These are phyloP conservation scores for Yponomeuta plumbellus DNA, from an alignment of 2,888 invertebrate genomes.

Conservation along the genomic window DNA sequence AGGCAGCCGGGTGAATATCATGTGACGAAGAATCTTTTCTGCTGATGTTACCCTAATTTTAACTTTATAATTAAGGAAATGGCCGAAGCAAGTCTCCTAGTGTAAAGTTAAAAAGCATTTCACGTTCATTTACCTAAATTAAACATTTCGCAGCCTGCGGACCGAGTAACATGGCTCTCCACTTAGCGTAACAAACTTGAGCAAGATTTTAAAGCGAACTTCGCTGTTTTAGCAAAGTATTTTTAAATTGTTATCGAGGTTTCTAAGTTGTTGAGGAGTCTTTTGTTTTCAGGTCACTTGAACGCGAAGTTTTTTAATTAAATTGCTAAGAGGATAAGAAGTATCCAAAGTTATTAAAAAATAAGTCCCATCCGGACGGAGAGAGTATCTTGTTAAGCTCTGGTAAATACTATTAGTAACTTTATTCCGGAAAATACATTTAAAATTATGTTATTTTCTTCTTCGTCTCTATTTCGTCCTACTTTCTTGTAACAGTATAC, in stretches of 20 bases:
- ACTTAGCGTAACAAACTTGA: slow-evolving; percentile 30
- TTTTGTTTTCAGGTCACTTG: neutral
- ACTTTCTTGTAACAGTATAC: too few species aligned
- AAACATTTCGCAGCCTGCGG: slow-evolving; percentile 6
- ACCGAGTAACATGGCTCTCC: slow-evolving; percentile 34
- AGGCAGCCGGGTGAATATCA: too few species aligned
- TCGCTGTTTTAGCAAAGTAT: slow-evolving; percentile 17
- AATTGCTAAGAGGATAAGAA: neutral
- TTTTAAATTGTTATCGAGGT: slow-evolving; percentile 1
- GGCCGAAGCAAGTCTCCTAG: neutral
- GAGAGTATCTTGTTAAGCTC: too few species aligned
- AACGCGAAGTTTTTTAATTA: neutral
- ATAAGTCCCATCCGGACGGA: too few species aligned
- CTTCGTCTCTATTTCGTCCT: too few species aligned
- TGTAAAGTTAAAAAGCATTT: slow-evolving; percentile 14
- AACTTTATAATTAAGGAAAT: too few species aligned
- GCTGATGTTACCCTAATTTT: too few species aligned
- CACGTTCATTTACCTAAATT: slow-evolving; percentile 11
- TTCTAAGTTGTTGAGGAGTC: neutral
- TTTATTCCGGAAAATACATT: too few species aligned
- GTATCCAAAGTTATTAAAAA: neutral
- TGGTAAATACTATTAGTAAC: too few species aligned
- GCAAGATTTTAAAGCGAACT: slow-evolving; percentile 24
- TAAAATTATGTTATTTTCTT: too few species aligned
- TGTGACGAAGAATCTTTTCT: too few species aligned